phyloP scores from a whole-genome alignment of 53 echinoderm and acorn worm species.

The Echinometra lucunter region DNA sequence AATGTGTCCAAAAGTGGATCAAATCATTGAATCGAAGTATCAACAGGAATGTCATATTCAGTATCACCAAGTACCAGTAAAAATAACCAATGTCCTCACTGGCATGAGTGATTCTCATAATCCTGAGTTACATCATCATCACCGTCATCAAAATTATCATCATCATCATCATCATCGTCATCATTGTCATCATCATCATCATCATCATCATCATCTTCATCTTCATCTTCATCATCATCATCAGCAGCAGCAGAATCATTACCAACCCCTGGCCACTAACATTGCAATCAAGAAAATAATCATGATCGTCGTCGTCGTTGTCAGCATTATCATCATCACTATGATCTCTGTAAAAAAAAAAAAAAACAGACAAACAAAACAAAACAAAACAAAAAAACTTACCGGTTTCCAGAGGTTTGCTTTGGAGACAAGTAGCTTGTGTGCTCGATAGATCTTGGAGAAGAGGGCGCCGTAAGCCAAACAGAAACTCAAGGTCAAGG shows the following conservation, averaged over 20 bases:
- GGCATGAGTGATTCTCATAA: neutral
- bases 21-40: no score
- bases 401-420: slow-evolving; percentile 92
- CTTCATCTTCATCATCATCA: slow-evolving; percentile 62
- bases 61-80: slow-evolving; percentile 21
- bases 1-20: no score
- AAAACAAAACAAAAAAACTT: no score
- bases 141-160: slow-evolving; percentile 50
- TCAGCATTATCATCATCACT: no score
- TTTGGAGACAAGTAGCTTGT: slow-evolving; percentile 85
- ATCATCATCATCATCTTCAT: slow-evolving; percentile 30
- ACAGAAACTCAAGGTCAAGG: slow-evolving; percentile 81
- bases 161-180: slow-evolving; percentile 64
- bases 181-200: slow-evolving; percentile 51
- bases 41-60: slow-evolving; percentile 45
- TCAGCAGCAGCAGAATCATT: neutral
- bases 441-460: slow-evolving; percentile 88
- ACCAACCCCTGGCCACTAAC: neutral
- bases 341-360: no score
- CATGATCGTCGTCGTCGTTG: no score
- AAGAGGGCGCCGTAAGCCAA: slow-evolving; percentile 83
- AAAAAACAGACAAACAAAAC: no score
- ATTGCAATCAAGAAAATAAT: neutral
- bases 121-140: neutral
- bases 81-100: neutral